These are phyloP conservation scores for Choreutis nemorana DNA, from an alignment of 2,888 invertebrate species.

Conservation along the genomic window DNA sequence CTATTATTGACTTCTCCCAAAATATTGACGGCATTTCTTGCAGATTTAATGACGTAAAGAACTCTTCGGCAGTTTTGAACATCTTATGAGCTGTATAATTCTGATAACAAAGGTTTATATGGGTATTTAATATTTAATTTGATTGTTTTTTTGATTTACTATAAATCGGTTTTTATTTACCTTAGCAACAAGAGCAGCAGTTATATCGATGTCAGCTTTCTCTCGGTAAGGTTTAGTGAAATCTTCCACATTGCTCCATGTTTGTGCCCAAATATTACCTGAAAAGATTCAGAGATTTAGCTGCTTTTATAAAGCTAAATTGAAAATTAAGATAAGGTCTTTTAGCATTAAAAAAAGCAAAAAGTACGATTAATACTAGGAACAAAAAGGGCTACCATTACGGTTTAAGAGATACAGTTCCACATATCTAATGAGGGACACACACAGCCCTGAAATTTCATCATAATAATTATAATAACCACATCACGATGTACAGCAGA, in stretches of 20 bases:
- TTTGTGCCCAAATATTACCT: constrained; percentile 88
- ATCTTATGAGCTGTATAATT: constrained; percentile 79
- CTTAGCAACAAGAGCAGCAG: constrained; percentile 72
- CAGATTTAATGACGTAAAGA: constrained; percentile 83
- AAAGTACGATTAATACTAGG: background rate
- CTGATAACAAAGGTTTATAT: constrained; percentile 33
- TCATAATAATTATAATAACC: constrained; percentile 2
- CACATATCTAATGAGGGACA: too few relatives aligned
- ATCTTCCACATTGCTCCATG: constrained; percentile 72
- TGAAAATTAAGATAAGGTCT: too few relatives aligned
- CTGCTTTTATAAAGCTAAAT: background rate
- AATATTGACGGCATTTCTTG: constrained; percentile 79
- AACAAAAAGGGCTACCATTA: too few relatives aligned
- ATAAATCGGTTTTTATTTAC: constrained; percentile 27
- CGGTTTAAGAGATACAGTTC: too few relatives aligned
- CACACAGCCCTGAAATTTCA: too few relatives aligned
- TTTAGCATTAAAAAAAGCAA: too few relatives aligned
- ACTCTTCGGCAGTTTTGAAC: constrained; percentile 83
- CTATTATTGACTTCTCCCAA: constrained; percentile 86
- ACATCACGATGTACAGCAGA: too few relatives aligned
- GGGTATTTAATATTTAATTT: background rate
- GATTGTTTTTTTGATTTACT: background rate
- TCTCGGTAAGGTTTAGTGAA: constrained; percentile 76
- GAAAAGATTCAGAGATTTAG: constrained; percentile 11
- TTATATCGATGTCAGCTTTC: constrained; percentile 74